phyloP scores from a whole-genome alignment of 2,113 vertebrate genomes.

The Rafetus swinhoei region DNA sequence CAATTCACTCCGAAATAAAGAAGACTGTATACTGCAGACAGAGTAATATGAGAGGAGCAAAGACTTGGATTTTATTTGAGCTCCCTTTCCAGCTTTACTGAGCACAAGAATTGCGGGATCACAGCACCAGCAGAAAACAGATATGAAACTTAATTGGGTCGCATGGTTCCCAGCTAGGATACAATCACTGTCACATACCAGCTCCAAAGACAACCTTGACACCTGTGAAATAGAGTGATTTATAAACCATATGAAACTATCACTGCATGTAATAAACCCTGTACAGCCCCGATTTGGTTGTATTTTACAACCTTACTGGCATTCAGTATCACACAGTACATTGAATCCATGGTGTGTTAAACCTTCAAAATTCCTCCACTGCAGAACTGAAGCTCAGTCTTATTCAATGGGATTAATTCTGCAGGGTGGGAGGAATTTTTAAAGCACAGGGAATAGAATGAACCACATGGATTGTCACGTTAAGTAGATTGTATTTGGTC shows the following conservation, averaged over 20 bases:
- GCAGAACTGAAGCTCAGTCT: background rate
- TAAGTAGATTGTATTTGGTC: background rate
- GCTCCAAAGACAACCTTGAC: slow-evolving; percentile 48
- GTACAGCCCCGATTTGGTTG: slow-evolving; percentile 23
- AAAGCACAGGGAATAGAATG: background rate
- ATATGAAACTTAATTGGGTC: slow-evolving; percentile 33
- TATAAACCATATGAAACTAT: slow-evolving; percentile 52
- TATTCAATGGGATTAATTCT: background rate
- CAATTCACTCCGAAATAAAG: background rate
- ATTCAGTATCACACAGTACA: background rate
- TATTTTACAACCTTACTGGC: slow-evolving; percentile 2
- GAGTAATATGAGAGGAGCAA: background rate
- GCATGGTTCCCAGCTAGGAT: slow-evolving; percentile 40
- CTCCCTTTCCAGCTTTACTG: slow-evolving; percentile 9
- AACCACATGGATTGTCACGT: background rate
- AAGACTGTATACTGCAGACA: background rate
- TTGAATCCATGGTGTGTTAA: background rate
- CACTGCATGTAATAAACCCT: slow-evolving; percentile 40
- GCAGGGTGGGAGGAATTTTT: background rate
- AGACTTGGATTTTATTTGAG: background rate
- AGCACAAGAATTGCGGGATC: slow-evolving; percentile 32
- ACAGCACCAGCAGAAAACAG: background rate
- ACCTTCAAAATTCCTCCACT: background rate
- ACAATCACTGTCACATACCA: rapidly evolving
- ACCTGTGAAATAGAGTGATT: slow-evolving; percentile 42